phyloP scores from a whole-genome alignment of 2,113 vertebrate species.

The Nothoprocta pentlandii region DNA sequence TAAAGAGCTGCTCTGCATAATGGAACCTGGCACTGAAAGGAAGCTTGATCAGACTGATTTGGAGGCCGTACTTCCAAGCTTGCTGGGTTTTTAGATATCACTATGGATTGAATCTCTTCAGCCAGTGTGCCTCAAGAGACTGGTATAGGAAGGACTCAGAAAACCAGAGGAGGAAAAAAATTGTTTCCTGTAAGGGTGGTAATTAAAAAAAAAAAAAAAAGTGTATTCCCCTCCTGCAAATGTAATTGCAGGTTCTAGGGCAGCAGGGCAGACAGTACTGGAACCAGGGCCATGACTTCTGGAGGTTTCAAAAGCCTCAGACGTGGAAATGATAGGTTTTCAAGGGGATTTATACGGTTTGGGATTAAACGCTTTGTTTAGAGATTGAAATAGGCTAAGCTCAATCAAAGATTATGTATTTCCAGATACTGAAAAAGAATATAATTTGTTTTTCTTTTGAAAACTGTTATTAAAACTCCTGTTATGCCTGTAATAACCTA shows the following conservation, averaged over 20 bases:
- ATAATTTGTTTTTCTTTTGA: neutral
- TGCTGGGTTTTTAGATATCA: neutral
- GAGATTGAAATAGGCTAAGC: neutral
- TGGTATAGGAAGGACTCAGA: neutral
- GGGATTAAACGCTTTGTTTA: neutral
- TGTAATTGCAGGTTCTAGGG: neutral
- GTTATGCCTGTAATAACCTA: neutral
- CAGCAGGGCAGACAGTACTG: neutral
- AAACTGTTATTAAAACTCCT: neutral
- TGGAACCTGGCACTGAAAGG: neutral
- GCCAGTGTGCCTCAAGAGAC: neutral
- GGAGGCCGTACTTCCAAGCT: neutral
- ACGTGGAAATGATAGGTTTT: neutral
- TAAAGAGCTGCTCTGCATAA: neutral
- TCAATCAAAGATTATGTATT: neutral
- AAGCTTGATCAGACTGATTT: neutral
- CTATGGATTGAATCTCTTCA: neutral
- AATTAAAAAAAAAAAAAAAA: neutral
- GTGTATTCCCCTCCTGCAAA: neutral
- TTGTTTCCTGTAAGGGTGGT: neutral
- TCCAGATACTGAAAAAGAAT: neutral
- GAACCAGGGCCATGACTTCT: neutral
- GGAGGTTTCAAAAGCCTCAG: neutral
- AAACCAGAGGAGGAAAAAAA: neutral
- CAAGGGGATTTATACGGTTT: neutral